phyloP scores from a whole-genome alignment of 2,888 invertebrate genomes.

The Hemithea aestivaria region DNA sequence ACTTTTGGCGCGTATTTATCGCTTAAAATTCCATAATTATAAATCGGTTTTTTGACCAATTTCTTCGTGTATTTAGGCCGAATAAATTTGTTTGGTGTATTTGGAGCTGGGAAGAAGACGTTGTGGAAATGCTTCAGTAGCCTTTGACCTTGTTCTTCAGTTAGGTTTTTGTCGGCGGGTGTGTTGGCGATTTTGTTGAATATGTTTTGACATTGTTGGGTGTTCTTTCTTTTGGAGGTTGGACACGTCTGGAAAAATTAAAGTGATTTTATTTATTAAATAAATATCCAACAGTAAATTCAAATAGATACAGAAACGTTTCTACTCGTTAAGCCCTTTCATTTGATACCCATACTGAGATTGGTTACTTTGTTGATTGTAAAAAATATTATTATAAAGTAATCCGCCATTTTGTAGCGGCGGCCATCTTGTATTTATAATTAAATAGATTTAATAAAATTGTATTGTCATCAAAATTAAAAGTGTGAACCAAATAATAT shows the following conservation, averaged over 20 bases:
- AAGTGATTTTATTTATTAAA: no score
- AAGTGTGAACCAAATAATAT: no score
- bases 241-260: slow-evolving; percentile 58
- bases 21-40: slow-evolving; percentile 46
- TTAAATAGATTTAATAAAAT: no score
- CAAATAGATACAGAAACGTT: no score
- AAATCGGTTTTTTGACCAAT: slow-evolving; percentile 33
- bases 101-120: slow-evolving; percentile 31
- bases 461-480: no score
- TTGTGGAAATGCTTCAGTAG: slow-evolving; percentile 42
- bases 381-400: no score
- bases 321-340: no score
- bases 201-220: slow-evolving; percentile 44
- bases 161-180: slow-evolving; percentile 30
- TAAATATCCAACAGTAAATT: no score
- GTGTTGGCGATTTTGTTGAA: slow-evolving; percentile 42
- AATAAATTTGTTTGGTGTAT: background rate
- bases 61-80: slow-evolving; percentile 12
- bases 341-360: no score
- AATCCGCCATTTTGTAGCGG: no score
- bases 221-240: slow-evolving; percentile 39
- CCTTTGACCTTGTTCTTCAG: slow-evolving; percentile 30
- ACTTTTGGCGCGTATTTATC: slow-evolving; percentile 44
- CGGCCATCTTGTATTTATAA: no score
- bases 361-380: no score